These are phyloP conservation scores for Boulengeromyrus knoepffleri DNA, from an alignment of 2,113 vertebrate genomes.

Conservation along the genomic window DNA sequence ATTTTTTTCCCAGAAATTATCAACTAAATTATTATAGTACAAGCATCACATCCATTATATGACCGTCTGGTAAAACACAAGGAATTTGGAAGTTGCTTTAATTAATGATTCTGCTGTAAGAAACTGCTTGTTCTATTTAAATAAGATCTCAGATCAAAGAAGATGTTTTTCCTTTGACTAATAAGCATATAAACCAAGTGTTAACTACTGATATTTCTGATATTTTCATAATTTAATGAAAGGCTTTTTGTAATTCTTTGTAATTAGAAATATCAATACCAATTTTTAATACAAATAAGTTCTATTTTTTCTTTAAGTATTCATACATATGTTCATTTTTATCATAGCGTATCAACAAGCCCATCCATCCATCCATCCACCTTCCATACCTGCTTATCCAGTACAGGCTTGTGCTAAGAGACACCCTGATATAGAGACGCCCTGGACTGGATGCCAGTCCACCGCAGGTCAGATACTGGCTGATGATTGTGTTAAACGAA, in stretches of 20 bases:
- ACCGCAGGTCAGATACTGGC: neutral
- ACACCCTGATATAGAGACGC: neutral
- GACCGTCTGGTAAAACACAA: neutral
- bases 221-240: neutral
- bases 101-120: neutral
- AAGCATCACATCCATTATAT: neutral
- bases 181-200: neutral
- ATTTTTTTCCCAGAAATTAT: neutral
- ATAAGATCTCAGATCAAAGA: neutral
- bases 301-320: neutral
- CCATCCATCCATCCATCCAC: neutral
- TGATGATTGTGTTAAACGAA: neutral
- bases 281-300: neutral
- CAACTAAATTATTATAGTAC: neutral
- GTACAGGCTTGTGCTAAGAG: neutral
- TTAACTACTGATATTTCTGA: neutral
- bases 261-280: neutral
- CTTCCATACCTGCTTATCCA: neutral
- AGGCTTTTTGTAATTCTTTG: neutral
- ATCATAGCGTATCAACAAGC: neutral
- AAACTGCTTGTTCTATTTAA: neutral
- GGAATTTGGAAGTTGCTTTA: neutral
- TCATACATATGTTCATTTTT: neutral
- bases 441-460: neutral
- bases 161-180: neutral